Percentiles rank a stretch among this genome's conserved stretches.
These are phyloP conservation scores for Anneissia japonica DNA, from an alignment of 35 echinoderm and acorn worm genomes.

Conservation along the genomic window DNA sequence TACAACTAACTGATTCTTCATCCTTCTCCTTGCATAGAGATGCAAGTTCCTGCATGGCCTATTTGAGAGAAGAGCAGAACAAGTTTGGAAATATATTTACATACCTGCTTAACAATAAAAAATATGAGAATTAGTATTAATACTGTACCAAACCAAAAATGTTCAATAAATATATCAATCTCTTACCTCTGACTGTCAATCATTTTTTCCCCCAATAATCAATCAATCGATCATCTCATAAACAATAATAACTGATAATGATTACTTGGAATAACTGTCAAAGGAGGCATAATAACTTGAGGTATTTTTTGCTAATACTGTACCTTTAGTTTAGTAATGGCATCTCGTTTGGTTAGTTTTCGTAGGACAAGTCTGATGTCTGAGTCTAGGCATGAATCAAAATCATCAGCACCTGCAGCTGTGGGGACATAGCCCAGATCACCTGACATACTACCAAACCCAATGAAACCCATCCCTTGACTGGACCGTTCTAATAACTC, in stretches of 20 bases:
- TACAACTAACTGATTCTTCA: slow-evolving; percentile 32
- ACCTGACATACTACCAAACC: slow-evolving; percentile 10
- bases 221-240: too few species aligned
- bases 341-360: slow-evolving; percentile 12
- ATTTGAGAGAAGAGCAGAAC: background rate
- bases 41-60: slow-evolving; percentile 87
- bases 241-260: background rate
- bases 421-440: slow-evolving; percentile 13
- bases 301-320: background rate
- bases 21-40: slow-evolving; percentile 68
- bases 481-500: background rate
- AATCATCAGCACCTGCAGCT: background rate
- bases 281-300: background rate
- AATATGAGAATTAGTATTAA: too few species aligned
- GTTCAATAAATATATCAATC: too few species aligned
- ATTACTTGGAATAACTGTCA: background rate
- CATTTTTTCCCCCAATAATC: too few species aligned
- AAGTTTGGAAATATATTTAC: too few species aligned
- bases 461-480: background rate
- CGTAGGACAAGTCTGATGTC: background rate
- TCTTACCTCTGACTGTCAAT: too few species aligned
- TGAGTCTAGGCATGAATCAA: background rate
- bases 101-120: too few species aligned
- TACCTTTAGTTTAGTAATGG: slow-evolving; percentile 11
- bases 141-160: too few species aligned